Percentiles rank a stretch among this genome's conserved stretches.
These are phyloP conservation scores for Eremophila alpestris DNA, from an alignment of 2,797 vertebrate species.

Conservation along the genomic window DNA sequence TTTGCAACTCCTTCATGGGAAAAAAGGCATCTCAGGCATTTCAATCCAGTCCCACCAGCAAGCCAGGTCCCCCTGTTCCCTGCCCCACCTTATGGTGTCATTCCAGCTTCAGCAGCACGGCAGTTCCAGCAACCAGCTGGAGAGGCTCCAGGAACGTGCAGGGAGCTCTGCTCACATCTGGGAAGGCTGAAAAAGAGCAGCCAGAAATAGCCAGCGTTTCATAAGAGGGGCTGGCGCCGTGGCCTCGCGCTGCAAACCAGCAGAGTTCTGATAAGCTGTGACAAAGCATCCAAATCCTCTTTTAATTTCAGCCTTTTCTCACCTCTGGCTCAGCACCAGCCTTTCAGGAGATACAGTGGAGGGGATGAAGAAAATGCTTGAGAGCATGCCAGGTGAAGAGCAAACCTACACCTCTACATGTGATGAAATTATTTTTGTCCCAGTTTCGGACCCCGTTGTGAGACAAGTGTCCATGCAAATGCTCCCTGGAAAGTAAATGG, in stretches of 20 bases:
- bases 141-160: neutral
- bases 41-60: neutral
- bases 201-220: neutral
- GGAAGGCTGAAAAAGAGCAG: neutral
- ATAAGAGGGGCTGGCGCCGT: fast-evolving
- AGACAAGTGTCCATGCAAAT: neutral
- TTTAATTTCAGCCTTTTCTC: constrained; percentile 4
- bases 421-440: neutral
- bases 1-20: neutral
- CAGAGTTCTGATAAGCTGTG: neutral
- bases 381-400: neutral
- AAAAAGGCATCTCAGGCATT: neutral
- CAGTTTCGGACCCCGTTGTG: fast-evolving
- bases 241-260: neutral
- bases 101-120: neutral
- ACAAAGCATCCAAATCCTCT: neutral
- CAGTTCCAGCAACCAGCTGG: neutral
- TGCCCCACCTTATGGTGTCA: fast-evolving
- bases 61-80: neutral
- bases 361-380: neutral
- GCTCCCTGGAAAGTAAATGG: neutral
- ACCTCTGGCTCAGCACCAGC: neutral
- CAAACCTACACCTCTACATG: neutral
- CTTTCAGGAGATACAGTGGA: neutral
- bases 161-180: neutral